These are phyloP conservation scores for Mugil cephalus DNA, from an alignment of 2,113 vertebrate species.

Conservation along the genomic window DNA sequence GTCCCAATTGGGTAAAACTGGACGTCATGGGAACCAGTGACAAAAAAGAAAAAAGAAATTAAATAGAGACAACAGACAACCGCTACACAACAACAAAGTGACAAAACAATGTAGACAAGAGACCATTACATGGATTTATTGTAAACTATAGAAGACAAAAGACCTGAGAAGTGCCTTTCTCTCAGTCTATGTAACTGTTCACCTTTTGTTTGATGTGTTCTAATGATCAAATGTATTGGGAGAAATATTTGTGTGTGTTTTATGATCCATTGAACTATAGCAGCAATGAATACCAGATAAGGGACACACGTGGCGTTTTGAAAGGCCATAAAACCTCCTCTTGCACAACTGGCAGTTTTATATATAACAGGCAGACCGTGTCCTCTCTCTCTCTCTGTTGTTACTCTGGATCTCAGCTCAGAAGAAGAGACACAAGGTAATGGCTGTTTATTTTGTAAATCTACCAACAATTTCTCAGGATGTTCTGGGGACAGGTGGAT, in stretches of 20 bases:
- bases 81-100: too few species aligned
- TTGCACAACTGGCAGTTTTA: conserved; percentile 57
- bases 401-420: neutral
- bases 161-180: too few species aligned
- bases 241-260: neutral
- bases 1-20: too few species aligned
- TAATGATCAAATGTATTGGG: neutral
- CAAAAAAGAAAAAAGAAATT: too few species aligned
- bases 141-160: too few species aligned
- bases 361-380: conserved; percentile 41
- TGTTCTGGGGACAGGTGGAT: neutral
- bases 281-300: conserved; percentile 53
- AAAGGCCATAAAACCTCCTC: conserved; percentile 28
- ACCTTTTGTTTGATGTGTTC: too few species aligned
- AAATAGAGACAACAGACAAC: too few species aligned
- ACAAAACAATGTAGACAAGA: too few species aligned
- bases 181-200: neutral
- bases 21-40: too few species aligned
- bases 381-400: neutral
- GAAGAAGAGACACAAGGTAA: conserved; percentile 33
- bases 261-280: conserved; percentile 19
- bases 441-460: neutral
- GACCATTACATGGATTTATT: too few species aligned
- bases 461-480: conserved; percentile 1
- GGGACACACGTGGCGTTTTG: conserved; percentile 40